Conservation (phyloP, 2,888 invertebrate genomes). For the Xanthostigma xanthostigma region DNA sequence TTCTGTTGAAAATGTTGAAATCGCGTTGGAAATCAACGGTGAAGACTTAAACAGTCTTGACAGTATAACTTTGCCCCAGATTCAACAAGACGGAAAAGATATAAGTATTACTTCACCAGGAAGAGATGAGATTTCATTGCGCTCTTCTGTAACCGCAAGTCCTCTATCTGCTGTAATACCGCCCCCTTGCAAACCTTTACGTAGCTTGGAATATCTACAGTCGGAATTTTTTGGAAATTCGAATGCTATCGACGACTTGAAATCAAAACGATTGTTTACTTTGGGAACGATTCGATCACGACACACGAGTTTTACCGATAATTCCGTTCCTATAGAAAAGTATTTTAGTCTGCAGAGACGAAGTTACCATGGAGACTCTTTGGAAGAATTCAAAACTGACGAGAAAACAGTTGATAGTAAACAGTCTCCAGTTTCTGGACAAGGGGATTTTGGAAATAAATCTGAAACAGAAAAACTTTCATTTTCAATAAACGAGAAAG, state of each 20-base stretch:
- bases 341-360: background rate
- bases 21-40: too few relatives aligned
- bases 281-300: conserved; percentile 3
- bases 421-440: too few relatives aligned
- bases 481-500: background rate
- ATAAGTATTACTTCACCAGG: conserved; percentile 1
- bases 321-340: background rate
- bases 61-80: background rate
- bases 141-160: background rate
- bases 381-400: background rate
- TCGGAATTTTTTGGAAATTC: background rate
- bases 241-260: background rate
- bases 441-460: too few relatives aligned
- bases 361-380: conserved; percentile 1
- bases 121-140: background rate
- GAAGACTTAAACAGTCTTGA: background rate
- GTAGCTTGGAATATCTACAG: conserved; percentile 4
- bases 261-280: conserved; percentile 1
- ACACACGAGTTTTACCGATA: conserved; percentile 6
- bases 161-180: conserved; percentile 3
- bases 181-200: conserved; percentile 5
- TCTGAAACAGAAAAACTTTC: background rate
- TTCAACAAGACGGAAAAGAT: background rate
- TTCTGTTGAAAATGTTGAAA: too few relatives aligned
- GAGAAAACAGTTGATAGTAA: too few relatives aligned